phyloP scores from a whole-genome alignment of 2,113 vertebrate genomes.

The Buteo buteo region DNA sequence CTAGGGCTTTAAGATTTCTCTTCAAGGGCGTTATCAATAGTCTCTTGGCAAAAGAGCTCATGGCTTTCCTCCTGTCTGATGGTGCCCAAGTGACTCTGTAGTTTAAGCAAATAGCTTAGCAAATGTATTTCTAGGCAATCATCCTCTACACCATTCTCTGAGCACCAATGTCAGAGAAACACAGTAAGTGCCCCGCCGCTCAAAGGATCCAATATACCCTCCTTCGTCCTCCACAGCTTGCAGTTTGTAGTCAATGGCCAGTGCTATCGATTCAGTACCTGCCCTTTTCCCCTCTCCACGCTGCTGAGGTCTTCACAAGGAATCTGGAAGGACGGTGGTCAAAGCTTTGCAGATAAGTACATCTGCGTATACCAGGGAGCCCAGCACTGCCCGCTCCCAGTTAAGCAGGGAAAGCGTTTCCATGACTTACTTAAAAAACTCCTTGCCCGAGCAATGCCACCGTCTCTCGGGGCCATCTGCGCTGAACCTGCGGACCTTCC shows the following conservation, averaged over 20 bases:
- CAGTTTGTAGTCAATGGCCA: background rate
- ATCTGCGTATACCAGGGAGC: background rate
- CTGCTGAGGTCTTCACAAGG: background rate
- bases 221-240: background rate
- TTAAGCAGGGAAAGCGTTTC: background rate
- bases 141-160: background rate
- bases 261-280: background rate
- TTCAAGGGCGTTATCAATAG: background rate
- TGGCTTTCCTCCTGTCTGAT: constrained; percentile 13
- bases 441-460: background rate
- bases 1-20: background rate
- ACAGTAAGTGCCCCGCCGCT: background rate
- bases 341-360: background rate
- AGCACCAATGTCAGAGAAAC: background rate
- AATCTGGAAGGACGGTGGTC: background rate
- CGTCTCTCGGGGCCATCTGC: constrained; percentile 48
- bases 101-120: constrained; percentile 43
- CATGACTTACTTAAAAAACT: background rate
- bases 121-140: background rate
- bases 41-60: constrained; percentile 10
- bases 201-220: background rate
- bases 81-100: constrained; percentile 18
- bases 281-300: background rate
- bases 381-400: background rate
- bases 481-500: constrained; percentile 22